These are phyloP conservation scores for Platichthys flesus DNA, from an alignment of 2,113 vertebrate genomes.

Conservation along the genomic window DNA sequence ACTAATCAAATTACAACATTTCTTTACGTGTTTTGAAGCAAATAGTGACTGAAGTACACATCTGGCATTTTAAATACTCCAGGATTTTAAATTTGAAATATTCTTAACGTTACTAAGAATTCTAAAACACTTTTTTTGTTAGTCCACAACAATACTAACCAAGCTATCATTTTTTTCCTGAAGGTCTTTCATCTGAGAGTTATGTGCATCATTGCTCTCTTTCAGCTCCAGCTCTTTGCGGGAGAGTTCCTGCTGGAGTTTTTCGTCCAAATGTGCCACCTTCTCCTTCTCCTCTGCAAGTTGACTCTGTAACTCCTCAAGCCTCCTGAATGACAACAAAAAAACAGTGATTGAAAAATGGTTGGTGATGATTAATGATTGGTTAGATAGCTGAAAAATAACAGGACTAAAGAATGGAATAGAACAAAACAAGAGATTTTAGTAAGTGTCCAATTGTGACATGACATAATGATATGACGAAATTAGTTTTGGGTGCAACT, in stretches of 20 bases:
- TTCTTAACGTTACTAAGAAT: background rate
- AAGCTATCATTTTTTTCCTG: conserved; percentile 83
- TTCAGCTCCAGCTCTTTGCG: conserved; percentile 85
- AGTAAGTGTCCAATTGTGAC: too few species aligned
- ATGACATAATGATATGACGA: too few species aligned
- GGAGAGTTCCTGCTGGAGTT: conserved; percentile 78
- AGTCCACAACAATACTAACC: conserved; percentile 79
- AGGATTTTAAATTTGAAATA: too few species aligned
- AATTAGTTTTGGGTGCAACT: too few species aligned
- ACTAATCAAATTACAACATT: background rate
- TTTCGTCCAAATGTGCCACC: conserved; percentile 82
- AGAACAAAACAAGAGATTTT: background rate
- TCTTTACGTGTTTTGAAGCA: background rate
- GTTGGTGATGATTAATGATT: too few species aligned
- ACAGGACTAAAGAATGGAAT: background rate
- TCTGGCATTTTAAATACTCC: too few species aligned
- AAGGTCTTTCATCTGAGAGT: conserved; percentile 81
- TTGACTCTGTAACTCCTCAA: conserved; percentile 89
- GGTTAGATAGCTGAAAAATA: too few species aligned
- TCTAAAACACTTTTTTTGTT: background rate
- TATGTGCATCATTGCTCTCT: conserved; percentile 77
- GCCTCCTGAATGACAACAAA: conserved; percentile 77
- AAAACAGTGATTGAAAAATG: conserved; percentile 9
- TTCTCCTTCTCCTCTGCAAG: conserved; percentile 87
- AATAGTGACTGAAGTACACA: background rate